Evolutionary conservation across 2,888 invertebrate genomes (phyloP), one percentile per base, ranked within the genome.

Genomic region (Cryptocheilus praepositus): DNA sequence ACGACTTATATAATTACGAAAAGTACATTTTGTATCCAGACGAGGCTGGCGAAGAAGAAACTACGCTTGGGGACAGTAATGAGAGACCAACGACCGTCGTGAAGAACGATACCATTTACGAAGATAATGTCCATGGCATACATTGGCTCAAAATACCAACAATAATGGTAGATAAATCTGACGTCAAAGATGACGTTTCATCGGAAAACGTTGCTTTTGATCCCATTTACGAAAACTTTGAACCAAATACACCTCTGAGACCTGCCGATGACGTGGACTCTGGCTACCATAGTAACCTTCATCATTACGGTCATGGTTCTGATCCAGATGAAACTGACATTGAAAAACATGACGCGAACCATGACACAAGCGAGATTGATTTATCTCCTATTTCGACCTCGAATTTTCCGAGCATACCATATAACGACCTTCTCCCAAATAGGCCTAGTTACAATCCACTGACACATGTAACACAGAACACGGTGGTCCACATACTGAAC

Each of bases 401-500:
- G 15, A 54, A 15, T 3, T 11, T 13, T 8, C 18, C 60, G 15
- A 51, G 25, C 2, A 28, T 15, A 3, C 54, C 53, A 53, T 15
- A 22, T 16, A 18, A 55, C 2, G 43, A 8, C 8, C 11, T 18
- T 3, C 46, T 18, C 13, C 5, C 21, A 2, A 51, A 54, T 1
- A 69, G 70, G 15, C 53, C 53, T 21, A 16, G 44, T 36, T 46
- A 67, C 16, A 74, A 66, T 2, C 81, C 85, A 0, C 52, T 76
- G 11, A 84, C 86, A 0, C 79, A 86, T 43, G 80, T 88, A 0
- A 72, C 80, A 0, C 88, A 88, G 36, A 85, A 86, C 52, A 89
- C 86, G 0, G 80, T 86, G 0, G 83, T 89, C 43, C 87, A 88
- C 18, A 83, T 88, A 2, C 56, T 86, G 15, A 87, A 86, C 49